phyloP scores from a whole-genome alignment of 2,888 invertebrate species.

The Apomyelois bistriatella region DNA sequence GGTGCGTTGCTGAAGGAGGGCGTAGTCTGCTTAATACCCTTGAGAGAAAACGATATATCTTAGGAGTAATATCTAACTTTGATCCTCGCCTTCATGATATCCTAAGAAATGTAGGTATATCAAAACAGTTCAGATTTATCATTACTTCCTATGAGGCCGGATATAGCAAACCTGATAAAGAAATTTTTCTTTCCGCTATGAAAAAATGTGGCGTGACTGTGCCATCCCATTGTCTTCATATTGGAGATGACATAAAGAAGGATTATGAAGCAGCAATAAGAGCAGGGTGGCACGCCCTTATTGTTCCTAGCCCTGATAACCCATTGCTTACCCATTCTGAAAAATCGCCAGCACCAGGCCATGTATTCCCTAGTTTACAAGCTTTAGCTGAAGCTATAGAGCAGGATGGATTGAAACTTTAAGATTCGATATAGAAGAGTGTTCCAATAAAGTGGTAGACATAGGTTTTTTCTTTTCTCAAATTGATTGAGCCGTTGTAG shows the following conservation, averaged over 20 bases:
- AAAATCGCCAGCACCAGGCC: constrained; percentile 30
- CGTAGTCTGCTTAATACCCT: constrained; percentile 82
- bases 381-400: constrained; percentile 41
- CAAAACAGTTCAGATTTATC: constrained; percentile 88
- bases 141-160: constrained; percentile 88
- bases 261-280: constrained; percentile 89
- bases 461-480: too few species aligned
- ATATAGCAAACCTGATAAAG: constrained; percentile 85
- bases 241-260: constrained; percentile 87
- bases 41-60: constrained; percentile 52
- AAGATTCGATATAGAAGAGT: too few species aligned
- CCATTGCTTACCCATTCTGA: constrained; percentile 19
- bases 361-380: constrained; percentile 50
- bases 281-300: constrained; percentile 87
- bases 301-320: constrained; percentile 35
- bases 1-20: constrained; percentile 84
- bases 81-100: constrained; percentile 88
- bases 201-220: constrained; percentile 60
- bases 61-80: constrained; percentile 94
- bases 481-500: too few species aligned
- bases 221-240: constrained; percentile 86
- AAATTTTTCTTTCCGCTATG: constrained; percentile 85
- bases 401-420: constrained; percentile 30
- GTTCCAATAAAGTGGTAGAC: too few species aligned
- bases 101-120: constrained; percentile 82